Conservation (phyloP, 2,888 invertebrate species). For the Rhagonycha lutea region DNA sequence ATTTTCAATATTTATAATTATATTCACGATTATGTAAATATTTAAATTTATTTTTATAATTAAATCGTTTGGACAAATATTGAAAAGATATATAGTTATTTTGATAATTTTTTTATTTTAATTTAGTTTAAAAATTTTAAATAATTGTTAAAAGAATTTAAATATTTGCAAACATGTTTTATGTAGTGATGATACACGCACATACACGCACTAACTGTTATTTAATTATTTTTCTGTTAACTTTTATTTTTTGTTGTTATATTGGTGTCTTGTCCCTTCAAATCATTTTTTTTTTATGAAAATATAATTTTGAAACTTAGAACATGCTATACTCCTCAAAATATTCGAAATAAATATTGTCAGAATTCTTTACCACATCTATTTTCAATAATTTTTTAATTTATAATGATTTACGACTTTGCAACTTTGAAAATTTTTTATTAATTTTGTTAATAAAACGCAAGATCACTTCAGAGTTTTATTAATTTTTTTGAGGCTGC, state of each 20-base stretch:
- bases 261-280: background rate
- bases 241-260: background rate
- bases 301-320: background rate
- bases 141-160: background rate
- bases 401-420: no score
- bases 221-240: background rate
- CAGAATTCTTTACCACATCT: background rate
- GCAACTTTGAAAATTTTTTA: no score
- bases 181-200: background rate
- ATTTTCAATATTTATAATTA: background rate
- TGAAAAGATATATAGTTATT: background rate
- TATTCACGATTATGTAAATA: conserved; percentile 5
- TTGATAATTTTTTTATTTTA: background rate
- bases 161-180: background rate
- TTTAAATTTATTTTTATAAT: background rate
- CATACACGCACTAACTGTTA: background rate
- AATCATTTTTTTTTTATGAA: background rate
- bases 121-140: background rate
- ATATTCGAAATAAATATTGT: background rate
- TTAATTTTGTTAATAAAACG: no score
- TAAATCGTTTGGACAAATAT: background rate
- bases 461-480: no score
- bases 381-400: no score
- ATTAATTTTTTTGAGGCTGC: no score
- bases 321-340: background rate